These are phyloP conservation scores for Lobophora halterata DNA, from an alignment of 2,888 invertebrate genomes.

Conservation along the genomic window DNA sequence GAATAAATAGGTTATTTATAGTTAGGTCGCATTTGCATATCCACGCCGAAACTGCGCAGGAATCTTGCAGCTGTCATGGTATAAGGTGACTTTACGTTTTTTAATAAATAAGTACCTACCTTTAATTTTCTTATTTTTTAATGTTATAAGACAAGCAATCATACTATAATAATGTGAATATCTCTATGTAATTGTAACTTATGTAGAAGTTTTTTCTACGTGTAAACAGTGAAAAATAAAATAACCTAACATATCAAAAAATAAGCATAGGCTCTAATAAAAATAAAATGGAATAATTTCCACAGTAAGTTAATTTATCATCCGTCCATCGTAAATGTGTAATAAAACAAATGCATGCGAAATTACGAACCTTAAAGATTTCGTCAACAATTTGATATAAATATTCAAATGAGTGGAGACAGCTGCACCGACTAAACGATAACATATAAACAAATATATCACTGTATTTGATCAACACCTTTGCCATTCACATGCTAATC, in stretches of 20 bases:
- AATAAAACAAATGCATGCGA: conserved; percentile 2
- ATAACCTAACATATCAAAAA: too few species aligned
- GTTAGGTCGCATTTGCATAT: conserved; percentile 42
- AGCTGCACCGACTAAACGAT: conserved; percentile 37
- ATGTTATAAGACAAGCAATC: too few species aligned
- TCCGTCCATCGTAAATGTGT: too few species aligned
- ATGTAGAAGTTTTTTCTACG: too few species aligned
- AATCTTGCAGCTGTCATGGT: conserved; percentile 39
- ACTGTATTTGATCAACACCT: conserved; percentile 42
- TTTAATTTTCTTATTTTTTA: too few species aligned
- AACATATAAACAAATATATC: conserved; percentile 42
- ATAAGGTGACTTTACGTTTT: conserved; percentile 31
- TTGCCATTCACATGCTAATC: conserved; percentile 64
- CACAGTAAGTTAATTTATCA: too few species aligned
- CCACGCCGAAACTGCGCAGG: conserved; percentile 34
- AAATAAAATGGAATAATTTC: too few species aligned
- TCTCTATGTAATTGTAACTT: too few species aligned
- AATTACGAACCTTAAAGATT: conserved; percentile 9
- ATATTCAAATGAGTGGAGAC: conserved; percentile 28
- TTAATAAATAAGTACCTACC: too few species aligned
- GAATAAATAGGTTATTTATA: conserved; percentile 52
- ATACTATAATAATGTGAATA: too few species aligned
- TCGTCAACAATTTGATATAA: conserved; percentile 7
- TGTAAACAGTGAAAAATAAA: too few species aligned
- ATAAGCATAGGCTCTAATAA: too few species aligned